Evolutionary conservation across 2,113 vertebrate genomes (phyloP), one percentile per base, ranked within the genome.

Genomic region (Saguinus midas): DNA sequence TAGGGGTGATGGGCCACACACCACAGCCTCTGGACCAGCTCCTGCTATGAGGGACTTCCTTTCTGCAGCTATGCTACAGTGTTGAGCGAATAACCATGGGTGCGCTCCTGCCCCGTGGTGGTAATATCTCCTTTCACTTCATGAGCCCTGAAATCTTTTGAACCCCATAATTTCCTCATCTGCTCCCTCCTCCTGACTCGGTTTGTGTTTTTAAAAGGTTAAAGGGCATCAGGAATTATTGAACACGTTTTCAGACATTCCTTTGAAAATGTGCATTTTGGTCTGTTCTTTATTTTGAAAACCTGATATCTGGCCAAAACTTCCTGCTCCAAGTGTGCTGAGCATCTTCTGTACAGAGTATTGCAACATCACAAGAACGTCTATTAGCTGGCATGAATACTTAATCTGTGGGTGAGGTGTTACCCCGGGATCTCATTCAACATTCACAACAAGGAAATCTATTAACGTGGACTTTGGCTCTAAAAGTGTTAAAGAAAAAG

Each of bases 111-210:
- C 23, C 10, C 8, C 73, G 35, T 50, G 32, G 70, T 4, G 40
- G 18, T 27, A 20, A 0, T 6, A 13, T 1, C 45, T 2, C 58
- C 61, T 40, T 25, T 45, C 45, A 20, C 70, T 17, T 18, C 16
- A 4, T n/a, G 16, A 64, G 14, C 14, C 45, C 32, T 20, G 40
- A n/a, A 55, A 21, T 17, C 35, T 23, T 66, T 35, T 0, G 5
- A 18, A 6, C 21, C 3, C 3, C 2, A 0, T 12, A 13, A 20
- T 25, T 7, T 21, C n/a, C 40, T 20, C 40, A 8, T 11, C 8
- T 3, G 4, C 16, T 29, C 27, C 61, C 10, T 50, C 37, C n/a
- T 64, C 43, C 27, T 18, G 11, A 7, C 27, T 83, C 11, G 57
- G 79, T 68, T 48, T 25, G 20, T 1, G 35, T 7, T 35, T 72